Base-by-base conservation (phyloP, 2,797 vertebrate genomes). In the Myiotriccus ornatus region DNA sequence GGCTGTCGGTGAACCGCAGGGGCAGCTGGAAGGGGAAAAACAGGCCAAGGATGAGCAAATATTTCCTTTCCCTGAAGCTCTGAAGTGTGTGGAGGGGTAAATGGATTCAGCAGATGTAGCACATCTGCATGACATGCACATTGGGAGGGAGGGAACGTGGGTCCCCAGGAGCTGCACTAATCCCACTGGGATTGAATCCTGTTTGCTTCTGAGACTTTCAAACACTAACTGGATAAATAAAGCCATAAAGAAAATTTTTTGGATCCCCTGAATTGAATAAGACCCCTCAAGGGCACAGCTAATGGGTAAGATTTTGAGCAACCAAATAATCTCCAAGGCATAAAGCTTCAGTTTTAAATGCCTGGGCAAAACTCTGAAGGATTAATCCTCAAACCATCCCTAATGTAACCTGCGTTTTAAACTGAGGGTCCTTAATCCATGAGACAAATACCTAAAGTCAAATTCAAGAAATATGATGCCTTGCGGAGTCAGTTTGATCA, bases 1-100 rank as follows among this genome's bases (percentile, higher is more conserved):
- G 98, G 89, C 97, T 97, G 88, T 99, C 99, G 6, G 18, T 99
- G 97, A 99, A 99, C 57, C 99, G 96, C 93, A 99, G 96, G 34
- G 99, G 99, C 94, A 99, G 98, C 99, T 99, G 97, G 24, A 97
- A 85, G 59, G 90, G 84, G 52, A 93, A 92, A 77, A 37, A 37
- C 52, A 79, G 16, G 32, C 12, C 77, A 60, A 83, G 6, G 12
- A 73, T 65, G 12, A 83, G 53, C 34, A 75, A 69, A 22, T 21
- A 63, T 34, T 80, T 91, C 90, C 87, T 87, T 83, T 35, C 57
- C 35, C 46, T 25, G 47, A 62, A 64, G 84, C 57, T 94, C 87
- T 70, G 6, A 74, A 89, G 65, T 3, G 2, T 0, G 1, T 1
- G 12, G 64, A 70, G 12, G 60, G 60, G 84, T 50, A 14, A 92